phyloP scores from a whole-genome alignment of 1,140 invertebrate genomes.

The Aphaenogaster ashmeadi region DNA sequence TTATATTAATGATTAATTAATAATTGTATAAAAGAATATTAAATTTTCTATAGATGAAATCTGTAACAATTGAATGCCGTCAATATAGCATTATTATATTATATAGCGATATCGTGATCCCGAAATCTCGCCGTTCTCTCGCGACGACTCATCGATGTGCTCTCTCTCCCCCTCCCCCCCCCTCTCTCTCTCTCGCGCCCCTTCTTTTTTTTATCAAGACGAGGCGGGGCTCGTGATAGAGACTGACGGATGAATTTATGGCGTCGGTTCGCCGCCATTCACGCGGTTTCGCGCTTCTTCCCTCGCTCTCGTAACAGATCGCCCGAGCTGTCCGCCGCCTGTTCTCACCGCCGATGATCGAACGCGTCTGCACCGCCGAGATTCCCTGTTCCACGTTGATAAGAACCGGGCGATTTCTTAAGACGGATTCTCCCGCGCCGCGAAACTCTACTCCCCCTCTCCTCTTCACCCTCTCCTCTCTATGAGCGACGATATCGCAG shows the following conservation, averaged over 20 bases:
- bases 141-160: slow-evolving; percentile 19
- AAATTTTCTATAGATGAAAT: not conserved
- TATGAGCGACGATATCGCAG: slow-evolving; percentile 12
- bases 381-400: slow-evolving; percentile 78
- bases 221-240: slow-evolving; percentile 38
- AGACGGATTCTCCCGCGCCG: slow-evolving; percentile 69
- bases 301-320: slow-evolving; percentile 73
- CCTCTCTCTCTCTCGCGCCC: not conserved
- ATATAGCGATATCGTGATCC: slow-evolving; percentile 23
- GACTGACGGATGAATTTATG: slow-evolving; percentile 62
- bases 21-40: not conserved
- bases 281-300: slow-evolving; percentile 64
- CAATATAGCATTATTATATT: not conserved
- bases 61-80: not conserved
- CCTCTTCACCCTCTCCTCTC: not conserved
- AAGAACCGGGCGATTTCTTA: slow-evolving; percentile 77
- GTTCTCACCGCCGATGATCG: slow-evolving; percentile 77
- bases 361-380: slow-evolving; percentile 76
- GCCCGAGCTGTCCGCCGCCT: slow-evolving; percentile 67
- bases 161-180: too few species aligned
- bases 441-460: not conserved
- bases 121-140: not conserved
- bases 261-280: slow-evolving; percentile 56
- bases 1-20: not conserved
- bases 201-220: slow-evolving; percentile 52